A percentile compares a stretch with the other conserved stretches of the same genome.
phyloP scores from a whole-genome alignment of 2,113 vertebrate species.

The Thalassoma bifasciatum region DNA sequence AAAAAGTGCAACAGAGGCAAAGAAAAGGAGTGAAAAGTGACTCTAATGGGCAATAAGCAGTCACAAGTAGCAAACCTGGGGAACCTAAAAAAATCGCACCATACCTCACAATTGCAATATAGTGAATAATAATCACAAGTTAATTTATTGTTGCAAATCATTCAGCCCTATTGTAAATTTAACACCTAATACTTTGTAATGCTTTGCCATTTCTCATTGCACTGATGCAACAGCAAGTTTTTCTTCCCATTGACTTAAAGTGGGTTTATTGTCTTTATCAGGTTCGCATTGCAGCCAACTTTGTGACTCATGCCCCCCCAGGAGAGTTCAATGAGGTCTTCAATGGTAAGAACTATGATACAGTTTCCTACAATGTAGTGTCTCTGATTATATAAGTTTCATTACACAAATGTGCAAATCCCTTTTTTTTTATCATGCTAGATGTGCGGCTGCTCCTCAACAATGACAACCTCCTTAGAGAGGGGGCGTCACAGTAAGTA shows the following conservation, averaged over 20 bases:
- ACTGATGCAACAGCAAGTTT: not conserved
- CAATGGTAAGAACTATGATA: constrained; percentile 88
- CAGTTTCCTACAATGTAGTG: not conserved
- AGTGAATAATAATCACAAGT: too few species aligned
- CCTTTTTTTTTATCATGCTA: constrained; percentile 63
- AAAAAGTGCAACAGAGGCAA: too few species aligned
- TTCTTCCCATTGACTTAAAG: not conserved
- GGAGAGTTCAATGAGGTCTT: constrained; percentile 99
- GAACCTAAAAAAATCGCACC: too few species aligned
- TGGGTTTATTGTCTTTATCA: constrained; percentile 65
- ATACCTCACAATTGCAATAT: too few species aligned
- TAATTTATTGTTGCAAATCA: too few species aligned
- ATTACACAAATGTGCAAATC: not conserved
- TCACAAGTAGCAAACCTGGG: too few species aligned
- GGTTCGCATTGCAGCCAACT: constrained; percentile 98
- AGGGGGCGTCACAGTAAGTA: constrained; percentile 97
- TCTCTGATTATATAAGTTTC: not conserved
- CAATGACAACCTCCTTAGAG: constrained; percentile 98
- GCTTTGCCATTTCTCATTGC: not conserved
- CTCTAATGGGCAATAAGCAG: too few species aligned
- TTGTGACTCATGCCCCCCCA: constrained; percentile 96
- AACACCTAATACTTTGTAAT: too few species aligned
- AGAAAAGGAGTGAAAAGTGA: too few species aligned
- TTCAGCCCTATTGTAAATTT: too few species aligned
- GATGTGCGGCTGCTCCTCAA: constrained; percentile 98